Evolutionary conservation across 2,888 invertebrate genomes (phyloP), one percentile per base, ranked within the genome.

Genomic region (Lamproptera curius): DNA sequence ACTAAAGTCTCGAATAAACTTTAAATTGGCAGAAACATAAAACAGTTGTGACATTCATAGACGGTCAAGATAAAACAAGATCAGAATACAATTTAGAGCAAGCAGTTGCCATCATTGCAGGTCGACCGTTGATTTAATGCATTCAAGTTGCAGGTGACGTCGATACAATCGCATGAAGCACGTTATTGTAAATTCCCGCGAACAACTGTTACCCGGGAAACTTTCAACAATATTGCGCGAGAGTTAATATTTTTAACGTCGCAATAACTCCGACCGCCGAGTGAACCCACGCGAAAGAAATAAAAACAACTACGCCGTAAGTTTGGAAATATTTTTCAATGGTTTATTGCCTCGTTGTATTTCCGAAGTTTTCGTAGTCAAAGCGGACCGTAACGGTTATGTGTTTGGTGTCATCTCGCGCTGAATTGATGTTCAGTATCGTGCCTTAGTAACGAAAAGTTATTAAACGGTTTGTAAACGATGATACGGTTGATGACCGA

Each of bases 201-300:
- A 43, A 43, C 43, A 49, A 39, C 39, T 42, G 43, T 43, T 40
- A 49, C 39, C n/a, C 17, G 34, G n/a, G 8, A 39, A 43, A 49
- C 26, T 43, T 39, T 40, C 20, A 49, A 49, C 48, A 49, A 35
- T 43, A 49, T 35, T 34, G 47, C 28, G 16, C 48, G 20, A 35
- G 42, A 48, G 43, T 49, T 39, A 39, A 48, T 43, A 43, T 49
- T 43, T 43, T 34, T 49, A 49, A 17, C 23, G 39, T 39, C 37
- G 48, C 43, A 35, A 33, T 33, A 20, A 8, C 20, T 38, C 38
- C 14, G 2, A 15, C 23, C 38, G 16, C 48, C 15, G 42, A 34
- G 33, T 39, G 33, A 43, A 49, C 38, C 38, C 16, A 35, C 43
- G 31, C 31, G 16, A 20, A 48, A 43, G 43, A 49, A 49, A 40